Base-by-base conservation (phyloP, 2,113 vertebrate species). In the Plecotus auritus region DNA sequence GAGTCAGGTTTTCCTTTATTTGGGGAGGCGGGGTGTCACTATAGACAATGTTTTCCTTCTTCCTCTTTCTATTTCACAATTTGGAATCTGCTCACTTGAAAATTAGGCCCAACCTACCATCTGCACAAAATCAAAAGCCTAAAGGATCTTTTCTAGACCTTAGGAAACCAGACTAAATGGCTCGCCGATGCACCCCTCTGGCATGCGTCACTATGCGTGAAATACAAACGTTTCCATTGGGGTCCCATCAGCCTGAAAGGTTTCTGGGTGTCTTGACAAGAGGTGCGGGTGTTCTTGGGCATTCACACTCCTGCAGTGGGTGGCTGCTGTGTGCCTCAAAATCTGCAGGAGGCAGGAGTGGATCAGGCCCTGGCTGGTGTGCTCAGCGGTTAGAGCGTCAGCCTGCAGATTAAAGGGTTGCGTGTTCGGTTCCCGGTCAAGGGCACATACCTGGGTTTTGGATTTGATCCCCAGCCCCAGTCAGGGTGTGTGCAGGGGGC, bases 21-120 rank as follows among this genome's bases (percentile, higher is more conserved):
- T 84, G 32, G 32, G 45, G n/a, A 82, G 42, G 17, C 3, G 51
- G 2, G 9, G 0, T 0, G 56, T n/a, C 16, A 28, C 23, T 42
- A 23, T 0, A 54, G 49, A 91, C 32, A 69, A 28, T 17, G n/a
- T 61, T n/a, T 14, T 10, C 59, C 45, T 26, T 56, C 28, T 42
- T 72, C n/a, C 7, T 77, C 49, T 64, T 85, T 20, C 30, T 66
- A 77, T 26, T 76, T 87, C 74, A 67, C 17, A 56, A 14, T 35
- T 37, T 92, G 82, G 67, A 89, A 89, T n/a, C 42, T 84, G 45
- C 23, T 90, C 17, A 2, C 54, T 90, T 69, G 18, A 69, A 88
- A 93, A 80, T n/a, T 18, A 76, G 42, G 42, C 47, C 37, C 4
- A 1, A 23, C 54, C 49, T 59, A 54, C 32, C n/a, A 37, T 42